Evolutionary conservation across 1,140 invertebrate genomes (phyloP).

Genomic region (Drosophila sp.): DNA sequence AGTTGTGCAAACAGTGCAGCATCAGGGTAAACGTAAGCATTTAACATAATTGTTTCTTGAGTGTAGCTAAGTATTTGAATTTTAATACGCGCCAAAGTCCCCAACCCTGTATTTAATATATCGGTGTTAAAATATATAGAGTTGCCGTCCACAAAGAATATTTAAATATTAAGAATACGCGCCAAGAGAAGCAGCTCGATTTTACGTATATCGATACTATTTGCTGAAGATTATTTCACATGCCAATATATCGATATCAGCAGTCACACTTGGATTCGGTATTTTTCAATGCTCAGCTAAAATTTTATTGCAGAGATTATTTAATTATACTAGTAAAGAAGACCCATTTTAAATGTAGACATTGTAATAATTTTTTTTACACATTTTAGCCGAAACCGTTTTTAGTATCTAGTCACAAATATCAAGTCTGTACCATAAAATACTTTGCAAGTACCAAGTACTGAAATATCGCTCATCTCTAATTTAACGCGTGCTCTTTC

Average conservation of each 20-base stretch:
- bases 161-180: background rate
- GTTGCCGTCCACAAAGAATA: background rate
- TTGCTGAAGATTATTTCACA: no score
- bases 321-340: no score
- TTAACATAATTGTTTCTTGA: background rate
- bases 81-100: background rate
- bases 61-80: background rate
- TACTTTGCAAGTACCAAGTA: constrained; percentile 18
- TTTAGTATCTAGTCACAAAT: background rate
- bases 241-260: background rate
- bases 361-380: no score
- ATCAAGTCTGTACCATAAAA: constrained; percentile 9
- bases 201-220: no score
- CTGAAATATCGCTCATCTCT: constrained; percentile 35
- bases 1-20: constrained; percentile 41
- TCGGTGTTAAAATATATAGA: background rate
- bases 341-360: no score
- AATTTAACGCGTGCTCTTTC: constrained; percentile 63
- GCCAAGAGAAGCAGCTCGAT: background rate
- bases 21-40: constrained; percentile 14
- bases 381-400: no score
- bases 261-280: no score
- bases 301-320: no score
- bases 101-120: no score
- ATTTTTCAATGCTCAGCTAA: no score